phyloP scores from a whole-genome alignment of 2,113 vertebrate genomes.

The Chrysemys picta region DNA sequence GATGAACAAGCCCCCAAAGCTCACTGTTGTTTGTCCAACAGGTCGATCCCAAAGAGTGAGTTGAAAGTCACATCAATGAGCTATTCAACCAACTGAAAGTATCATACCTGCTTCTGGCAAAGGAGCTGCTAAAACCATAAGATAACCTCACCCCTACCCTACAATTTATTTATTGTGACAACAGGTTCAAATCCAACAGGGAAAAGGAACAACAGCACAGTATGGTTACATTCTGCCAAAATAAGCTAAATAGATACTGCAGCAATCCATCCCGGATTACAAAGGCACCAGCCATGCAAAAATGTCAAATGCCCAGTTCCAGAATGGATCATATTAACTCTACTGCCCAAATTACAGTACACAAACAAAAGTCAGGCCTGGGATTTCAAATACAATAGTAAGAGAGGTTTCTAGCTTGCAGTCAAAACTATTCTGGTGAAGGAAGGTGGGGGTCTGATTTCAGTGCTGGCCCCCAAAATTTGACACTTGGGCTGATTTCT shows the following conservation, averaged over 20 bases:
- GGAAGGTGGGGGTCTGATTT: not conserved
- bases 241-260: not conserved
- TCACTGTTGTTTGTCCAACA: not conserved
- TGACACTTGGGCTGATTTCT: not conserved
- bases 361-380: not conserved
- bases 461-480: not conserved
- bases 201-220: not conserved
- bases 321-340: not conserved
- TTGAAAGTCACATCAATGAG: not conserved
- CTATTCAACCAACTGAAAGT: not conserved
- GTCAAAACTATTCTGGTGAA: not conserved
- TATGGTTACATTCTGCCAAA: not conserved
- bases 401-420: not conserved
- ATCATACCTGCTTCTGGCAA: not conserved
- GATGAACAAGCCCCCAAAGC: not conserved
- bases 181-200: not conserved
- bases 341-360: not conserved
- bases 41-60: not conserved
- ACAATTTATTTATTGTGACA: not conserved
- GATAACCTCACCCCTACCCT: not conserved
- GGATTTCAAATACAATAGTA: not conserved
- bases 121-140: not conserved
- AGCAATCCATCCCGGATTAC: not conserved
- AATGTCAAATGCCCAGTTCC: not conserved
- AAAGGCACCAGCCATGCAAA: not conserved